These are phyloP conservation scores for Conger conger DNA, from an alignment of 2,113 vertebrate species.

Conservation along the genomic window DNA sequence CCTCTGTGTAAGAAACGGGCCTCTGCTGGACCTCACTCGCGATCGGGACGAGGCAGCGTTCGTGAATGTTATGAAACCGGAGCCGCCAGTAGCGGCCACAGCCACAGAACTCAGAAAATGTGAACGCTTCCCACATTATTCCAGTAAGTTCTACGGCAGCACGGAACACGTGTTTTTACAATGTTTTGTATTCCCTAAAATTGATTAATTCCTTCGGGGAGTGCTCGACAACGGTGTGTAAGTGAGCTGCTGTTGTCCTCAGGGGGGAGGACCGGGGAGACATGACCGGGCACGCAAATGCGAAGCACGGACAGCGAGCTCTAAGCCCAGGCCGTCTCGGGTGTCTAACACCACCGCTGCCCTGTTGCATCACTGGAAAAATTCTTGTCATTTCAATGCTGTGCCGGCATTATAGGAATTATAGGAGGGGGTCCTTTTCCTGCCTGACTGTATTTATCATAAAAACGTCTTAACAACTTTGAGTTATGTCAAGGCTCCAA, in stretches of 20 bases:
- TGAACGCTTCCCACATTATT: constrained; percentile 47
- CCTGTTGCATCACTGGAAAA: neutral
- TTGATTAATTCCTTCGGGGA: constrained; percentile 4
- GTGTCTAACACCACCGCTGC: neutral
- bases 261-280: neutral
- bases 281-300: neutral
- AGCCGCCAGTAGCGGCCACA: constrained; percentile 32
- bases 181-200: constrained; percentile 41
- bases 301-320: neutral
- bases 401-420: neutral
- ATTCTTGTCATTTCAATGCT: neutral
- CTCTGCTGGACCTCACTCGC: neutral
- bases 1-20: constrained; percentile 8
- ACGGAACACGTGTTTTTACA: constrained; percentile 31
- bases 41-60: neutral
- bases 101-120: constrained; percentile 22
- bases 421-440: neutral
- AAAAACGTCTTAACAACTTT: neutral
- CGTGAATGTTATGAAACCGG: constrained; percentile 36
- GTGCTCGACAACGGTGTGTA: neutral
- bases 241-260: neutral
- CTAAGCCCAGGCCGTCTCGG: neutral
- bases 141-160: constrained; percentile 35
- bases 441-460: neutral
- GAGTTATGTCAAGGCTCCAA: neutral